These are phyloP conservation scores for Diachrysia chrysitis DNA, from an alignment of 2,888 invertebrate genomes.

Conservation along the genomic window DNA sequence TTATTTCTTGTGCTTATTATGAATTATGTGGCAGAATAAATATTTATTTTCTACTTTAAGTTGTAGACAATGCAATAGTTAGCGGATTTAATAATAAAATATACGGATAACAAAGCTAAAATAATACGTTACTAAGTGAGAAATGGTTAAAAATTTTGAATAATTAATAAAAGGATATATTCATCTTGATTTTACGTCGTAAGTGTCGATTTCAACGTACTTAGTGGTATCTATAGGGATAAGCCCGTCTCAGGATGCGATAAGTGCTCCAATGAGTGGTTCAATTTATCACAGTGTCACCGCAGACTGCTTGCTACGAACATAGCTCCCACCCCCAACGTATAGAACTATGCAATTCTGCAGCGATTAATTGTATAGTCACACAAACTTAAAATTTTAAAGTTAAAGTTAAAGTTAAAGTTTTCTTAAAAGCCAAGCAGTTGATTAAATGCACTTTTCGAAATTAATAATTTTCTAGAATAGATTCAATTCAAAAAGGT, in stretches of 20 bases:
- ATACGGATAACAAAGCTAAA: not conserved
- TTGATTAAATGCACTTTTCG: too few relatives aligned
- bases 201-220: conserved; percentile 49
- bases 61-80: not conserved
- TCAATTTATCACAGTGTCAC: conserved; percentile 62
- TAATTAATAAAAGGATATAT: conserved; percentile 3
- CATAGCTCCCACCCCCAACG: conserved; percentile 34
- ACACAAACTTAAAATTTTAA: not conserved
- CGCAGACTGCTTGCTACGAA: conserved; percentile 40
- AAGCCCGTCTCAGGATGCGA: conserved; percentile 44
- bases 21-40: not conserved
- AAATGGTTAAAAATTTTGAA: too few relatives aligned
- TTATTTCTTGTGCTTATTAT: conserved; percentile 6
- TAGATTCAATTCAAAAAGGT: not conserved
- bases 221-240: conserved; percentile 46
- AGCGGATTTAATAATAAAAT: not conserved
- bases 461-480: too few relatives aligned
- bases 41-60: not conserved
- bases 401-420: not conserved
- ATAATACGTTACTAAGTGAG: not conserved
- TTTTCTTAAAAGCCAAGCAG: not conserved
- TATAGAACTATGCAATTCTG: conserved; percentile 38
- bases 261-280: conserved; percentile 60
- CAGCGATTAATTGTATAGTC: conserved; percentile 1
- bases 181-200: conserved; percentile 24